Base-by-base conservation (phyloP, 1,140 invertebrate species). In the Reticulitermes speratus region DNA sequence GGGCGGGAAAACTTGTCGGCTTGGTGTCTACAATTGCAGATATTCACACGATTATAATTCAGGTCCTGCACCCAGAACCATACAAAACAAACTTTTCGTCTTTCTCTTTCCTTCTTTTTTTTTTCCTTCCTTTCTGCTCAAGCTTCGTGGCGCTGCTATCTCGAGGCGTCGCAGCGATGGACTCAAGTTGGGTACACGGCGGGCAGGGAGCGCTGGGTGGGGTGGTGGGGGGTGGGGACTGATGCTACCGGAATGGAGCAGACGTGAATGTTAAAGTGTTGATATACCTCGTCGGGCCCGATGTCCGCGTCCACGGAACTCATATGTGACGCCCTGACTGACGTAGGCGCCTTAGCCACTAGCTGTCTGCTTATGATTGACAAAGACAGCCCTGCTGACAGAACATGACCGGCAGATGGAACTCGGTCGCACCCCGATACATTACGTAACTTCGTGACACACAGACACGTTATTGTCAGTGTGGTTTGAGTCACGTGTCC, bases 11-110 rank as follows among this genome's bases (percentile, higher is more conserved):
- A 30, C 65, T 30, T 75, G 65, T 75, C 14, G 65, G 65, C 65
- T 6, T 8, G 2, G 65, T 11, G n/a, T 75, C 7, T 75, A 75
- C 65, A 75, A 75, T 75, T 75, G 65, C 65, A 75, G 65, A 75
- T 75, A 75, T 75, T 75, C 65, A 30, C 65, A 30, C n/a, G n/a
- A 75, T 75, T 75, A 30, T 75, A 75, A 75, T 75, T 75, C 65
- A 75, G 65, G 65, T 75, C 65, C 65, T 75, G 65, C n/a, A 75
- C 0, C n/a, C n/a, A 12, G 65, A 75, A 25, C 65, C n/a, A 75
- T 75, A 75, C 65, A 75, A 75, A 75, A 75, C 65, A 75, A 75
- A 75, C 65, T 75, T 75, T 75, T 30, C n/a, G 1, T 75, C 65
- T 75, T 25, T 25, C 7, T 30, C 19, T 23, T 23, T 65, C 59